phyloP scores from a whole-genome alignment of 2,113 vertebrate genomes.

The Nettapus auritus region DNA sequence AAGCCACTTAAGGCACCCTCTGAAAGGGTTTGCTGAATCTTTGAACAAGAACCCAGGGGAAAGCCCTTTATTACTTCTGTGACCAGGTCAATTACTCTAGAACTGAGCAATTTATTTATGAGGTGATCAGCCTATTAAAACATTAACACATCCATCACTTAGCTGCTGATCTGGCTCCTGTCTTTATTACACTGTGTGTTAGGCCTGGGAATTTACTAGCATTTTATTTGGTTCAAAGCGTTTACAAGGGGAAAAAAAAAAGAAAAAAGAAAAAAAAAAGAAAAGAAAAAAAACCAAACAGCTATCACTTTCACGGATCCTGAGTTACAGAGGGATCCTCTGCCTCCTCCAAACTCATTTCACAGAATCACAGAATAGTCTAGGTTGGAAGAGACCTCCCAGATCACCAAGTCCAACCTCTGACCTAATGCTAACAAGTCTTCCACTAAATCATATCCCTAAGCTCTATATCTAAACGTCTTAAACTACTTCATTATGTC shows the following conservation, averaged over 20 bases:
- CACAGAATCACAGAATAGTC: too few relatives aligned
- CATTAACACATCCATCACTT: slow-evolving; percentile 48
- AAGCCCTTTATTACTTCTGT: slow-evolving; percentile 2
- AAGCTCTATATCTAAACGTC: too few relatives aligned
- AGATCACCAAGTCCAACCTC: too few relatives aligned
- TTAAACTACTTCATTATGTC: neutral
- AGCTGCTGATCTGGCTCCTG: neutral
- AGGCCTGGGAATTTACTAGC: neutral
- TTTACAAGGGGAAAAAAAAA: neutral
- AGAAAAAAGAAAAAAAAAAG: too few relatives aligned
- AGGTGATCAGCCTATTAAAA: slow-evolving; percentile 30
- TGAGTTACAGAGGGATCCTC: neutral
- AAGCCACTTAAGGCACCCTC: slow-evolving; percentile 27
- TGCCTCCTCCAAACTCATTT: neutral
- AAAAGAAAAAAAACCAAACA: neutral
- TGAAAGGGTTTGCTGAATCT: neutral
- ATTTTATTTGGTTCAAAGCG: neutral
- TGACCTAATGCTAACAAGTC: too few relatives aligned
- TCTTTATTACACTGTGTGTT: neutral
- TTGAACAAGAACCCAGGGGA: slow-evolving; percentile 45
- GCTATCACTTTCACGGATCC: neutral
- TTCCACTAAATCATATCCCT: too few relatives aligned
- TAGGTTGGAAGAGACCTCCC: too few relatives aligned
- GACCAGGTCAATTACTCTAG: slow-evolving; percentile 54
- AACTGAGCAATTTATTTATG: slow-evolving; percentile 51